Conservation (phyloP, 2,113 vertebrate genomes). For the Leucopternis melanops region DNA sequence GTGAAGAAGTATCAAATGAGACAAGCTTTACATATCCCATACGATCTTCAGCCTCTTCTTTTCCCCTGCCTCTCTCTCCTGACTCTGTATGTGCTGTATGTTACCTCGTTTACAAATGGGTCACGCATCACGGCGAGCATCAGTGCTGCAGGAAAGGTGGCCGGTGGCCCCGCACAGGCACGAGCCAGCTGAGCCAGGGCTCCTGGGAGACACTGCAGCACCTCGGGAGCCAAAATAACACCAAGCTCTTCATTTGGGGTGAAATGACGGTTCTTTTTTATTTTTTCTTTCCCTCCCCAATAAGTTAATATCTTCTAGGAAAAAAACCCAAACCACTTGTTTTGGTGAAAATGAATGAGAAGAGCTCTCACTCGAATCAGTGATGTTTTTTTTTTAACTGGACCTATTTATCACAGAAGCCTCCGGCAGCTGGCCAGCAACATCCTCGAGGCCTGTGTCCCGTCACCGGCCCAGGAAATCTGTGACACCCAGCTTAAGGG, state of each 20-base stretch:
- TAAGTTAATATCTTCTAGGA: neutral
- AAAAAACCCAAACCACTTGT: neutral
- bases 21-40: neutral
- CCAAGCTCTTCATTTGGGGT: neutral
- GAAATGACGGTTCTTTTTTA: fast-evolving
- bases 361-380: neutral
- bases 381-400: neutral
- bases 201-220: neutral
- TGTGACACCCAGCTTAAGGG: slow-evolving; percentile 1
- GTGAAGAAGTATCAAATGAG: neutral
- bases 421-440: neutral
- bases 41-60: neutral
- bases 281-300: fast-evolving
- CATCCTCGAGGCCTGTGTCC: neutral
- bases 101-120: neutral
- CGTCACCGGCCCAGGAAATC: neutral
- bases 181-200: neutral
- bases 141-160: neutral
- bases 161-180: neutral
- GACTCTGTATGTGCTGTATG: neutral
- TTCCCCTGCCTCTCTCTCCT: neutral
- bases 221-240: neutral
- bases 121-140: fast-evolving
- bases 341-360: neutral
- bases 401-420: neutral